A percentile compares a stretch with the other conserved stretches of the same genome.
phyloP scores from a whole-genome alignment of 2,888 invertebrate genomes.

The Mesoligia furuncula region DNA sequence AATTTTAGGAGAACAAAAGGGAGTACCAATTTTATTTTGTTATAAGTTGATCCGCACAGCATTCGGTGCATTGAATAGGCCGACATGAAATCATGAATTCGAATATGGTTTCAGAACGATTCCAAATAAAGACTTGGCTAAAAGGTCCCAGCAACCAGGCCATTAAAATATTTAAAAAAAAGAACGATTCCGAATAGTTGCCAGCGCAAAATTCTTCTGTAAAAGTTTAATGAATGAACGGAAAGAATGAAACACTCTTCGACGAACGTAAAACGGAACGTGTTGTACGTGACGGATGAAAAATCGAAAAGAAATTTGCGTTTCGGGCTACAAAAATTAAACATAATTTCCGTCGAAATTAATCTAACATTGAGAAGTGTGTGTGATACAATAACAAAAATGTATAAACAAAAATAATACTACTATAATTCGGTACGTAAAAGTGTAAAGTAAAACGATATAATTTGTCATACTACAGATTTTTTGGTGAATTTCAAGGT shows the following conservation, averaged over 20 bases:
- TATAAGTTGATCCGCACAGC: too few relatives aligned
- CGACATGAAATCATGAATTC: background rate
- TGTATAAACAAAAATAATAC: conserved; percentile 65
- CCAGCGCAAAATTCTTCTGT: conserved; percentile 32
- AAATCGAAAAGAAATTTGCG: conserved; percentile 66
- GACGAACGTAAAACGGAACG: conserved; percentile 73
- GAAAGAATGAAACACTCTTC: background rate
- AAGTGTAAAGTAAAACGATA: conserved; percentile 60
- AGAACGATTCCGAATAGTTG: conserved; percentile 27
- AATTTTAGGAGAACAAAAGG: too few relatives aligned
- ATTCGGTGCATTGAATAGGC: background rate
- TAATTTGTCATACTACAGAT: conserved; percentile 69
- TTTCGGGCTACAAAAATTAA: conserved; percentile 56
- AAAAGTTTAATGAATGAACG: background rate
- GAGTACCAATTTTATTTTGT: background rate
- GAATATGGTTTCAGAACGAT: conserved; percentile 28
- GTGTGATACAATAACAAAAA: conserved; percentile 62
- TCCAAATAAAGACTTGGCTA: too few relatives aligned
- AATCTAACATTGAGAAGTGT: conserved; percentile 55
- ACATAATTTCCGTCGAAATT: conserved; percentile 37
- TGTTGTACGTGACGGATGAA: conserved; percentile 66
- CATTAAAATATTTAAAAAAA: too few relatives aligned
- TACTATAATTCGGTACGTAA: conserved; percentile 78
- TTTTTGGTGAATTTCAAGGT: conserved; percentile 84
- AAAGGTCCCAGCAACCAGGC: too few relatives aligned